These are phyloP conservation scores for Hucho hucho DNA, from an alignment of 2,113 vertebrate species.

Conservation along the genomic window DNA sequence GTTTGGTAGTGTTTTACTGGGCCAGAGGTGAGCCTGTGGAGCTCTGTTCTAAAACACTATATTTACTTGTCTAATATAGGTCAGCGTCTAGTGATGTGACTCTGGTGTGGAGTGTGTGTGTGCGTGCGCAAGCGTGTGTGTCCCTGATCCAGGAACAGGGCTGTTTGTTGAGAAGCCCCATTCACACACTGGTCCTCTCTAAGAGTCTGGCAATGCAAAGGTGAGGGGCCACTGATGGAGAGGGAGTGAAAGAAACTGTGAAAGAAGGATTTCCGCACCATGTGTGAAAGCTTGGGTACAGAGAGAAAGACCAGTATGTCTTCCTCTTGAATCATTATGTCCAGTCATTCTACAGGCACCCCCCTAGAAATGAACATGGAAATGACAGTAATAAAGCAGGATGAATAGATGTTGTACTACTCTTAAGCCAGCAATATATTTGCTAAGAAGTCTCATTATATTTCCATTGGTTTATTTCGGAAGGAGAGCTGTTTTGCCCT, in stretches of 20 bases:
- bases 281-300: too few relatives aligned
- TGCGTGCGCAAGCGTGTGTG: background rate
- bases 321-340: constrained; percentile 14
- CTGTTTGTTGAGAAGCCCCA: background rate
- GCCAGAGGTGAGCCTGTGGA: constrained; percentile 27
- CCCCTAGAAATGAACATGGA: background rate
- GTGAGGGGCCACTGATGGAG: constrained; percentile 7
- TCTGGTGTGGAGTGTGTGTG: constrained; percentile 22
- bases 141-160: constrained; percentile 44
- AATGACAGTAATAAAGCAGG: background rate
- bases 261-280: background rate
- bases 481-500: background rate
- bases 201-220: background rate
- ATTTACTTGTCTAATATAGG: constrained; percentile 30
- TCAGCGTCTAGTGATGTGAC: constrained; percentile 41
- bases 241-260: constrained; percentile 18
- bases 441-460: background rate
- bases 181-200: background rate
- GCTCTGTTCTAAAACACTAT: background rate
- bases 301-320: background rate
- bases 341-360: background rate
- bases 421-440: constrained; percentile 1
- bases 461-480: constrained; percentile 5
- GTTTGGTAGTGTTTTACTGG: constrained; percentile 32
- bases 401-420: background rate